Evolutionary conservation across 2,797 vertebrate genomes (phyloP).

Genomic region (Danio tinwini): DNA sequence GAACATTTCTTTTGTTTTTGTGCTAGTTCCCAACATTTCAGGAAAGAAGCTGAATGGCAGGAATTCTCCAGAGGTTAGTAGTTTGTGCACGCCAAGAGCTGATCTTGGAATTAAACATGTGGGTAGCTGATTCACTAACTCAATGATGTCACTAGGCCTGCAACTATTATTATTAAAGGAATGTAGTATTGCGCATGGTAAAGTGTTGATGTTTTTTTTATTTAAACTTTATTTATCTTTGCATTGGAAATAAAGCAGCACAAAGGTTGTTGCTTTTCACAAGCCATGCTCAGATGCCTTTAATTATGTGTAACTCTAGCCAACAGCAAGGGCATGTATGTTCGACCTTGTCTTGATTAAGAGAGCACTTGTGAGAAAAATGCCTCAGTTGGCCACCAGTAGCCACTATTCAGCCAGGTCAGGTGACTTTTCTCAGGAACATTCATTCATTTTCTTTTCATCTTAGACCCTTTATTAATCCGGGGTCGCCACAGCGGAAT

Average conservation of each 20-base stretch:
- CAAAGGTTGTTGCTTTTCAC: background rate
- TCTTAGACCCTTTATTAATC: too few species aligned
- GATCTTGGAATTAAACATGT: background rate
- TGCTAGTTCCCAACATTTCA: conserved; percentile 9
- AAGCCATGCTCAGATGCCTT: conserved; percentile 12
- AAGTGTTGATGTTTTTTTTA: background rate
- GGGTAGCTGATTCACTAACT: too few species aligned
- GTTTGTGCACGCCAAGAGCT: background rate
- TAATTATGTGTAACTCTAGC: conserved; percentile 55
- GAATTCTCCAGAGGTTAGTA: background rate
- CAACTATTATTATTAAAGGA: too few species aligned
- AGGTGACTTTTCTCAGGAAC: background rate
- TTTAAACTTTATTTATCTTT: background rate
- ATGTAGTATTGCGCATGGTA: too few species aligned
- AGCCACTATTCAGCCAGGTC: conserved; percentile 47
- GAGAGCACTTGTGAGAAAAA: conserved; percentile 11
- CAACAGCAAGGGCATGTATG: conserved; percentile 2
- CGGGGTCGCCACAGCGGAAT: too few species aligned
- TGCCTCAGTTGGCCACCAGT: conserved; percentile 52
- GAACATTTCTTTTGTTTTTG: conserved; percentile 42
- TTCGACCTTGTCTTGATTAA: conserved; percentile 48
- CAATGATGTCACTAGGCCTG: background rate
- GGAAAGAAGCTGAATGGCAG: background rate
- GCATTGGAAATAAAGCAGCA: background rate
- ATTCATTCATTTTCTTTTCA: too few species aligned